phyloP scores from a whole-genome alignment of 2,113 vertebrate species.

The Falco punctatus region DNA sequence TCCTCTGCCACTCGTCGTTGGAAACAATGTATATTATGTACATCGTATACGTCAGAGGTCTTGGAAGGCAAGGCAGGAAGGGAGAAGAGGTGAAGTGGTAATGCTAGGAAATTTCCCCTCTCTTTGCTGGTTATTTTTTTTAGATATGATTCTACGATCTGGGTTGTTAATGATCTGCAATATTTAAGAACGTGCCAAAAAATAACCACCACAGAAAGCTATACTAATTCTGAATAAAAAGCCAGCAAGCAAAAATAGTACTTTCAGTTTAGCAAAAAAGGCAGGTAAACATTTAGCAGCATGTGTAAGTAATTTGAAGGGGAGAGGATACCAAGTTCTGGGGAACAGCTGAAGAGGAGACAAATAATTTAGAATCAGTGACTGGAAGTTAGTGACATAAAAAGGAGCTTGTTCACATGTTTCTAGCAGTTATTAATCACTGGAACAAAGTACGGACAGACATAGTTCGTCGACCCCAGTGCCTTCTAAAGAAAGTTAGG shows the following conservation, averaged over 20 bases:
- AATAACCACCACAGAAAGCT: neutral
- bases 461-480: neutral
- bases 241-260: neutral
- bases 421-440: neutral
- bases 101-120: neutral
- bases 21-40: rapidly evolving
- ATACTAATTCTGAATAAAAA: neutral
- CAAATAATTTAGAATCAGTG: neutral
- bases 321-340: neutral
- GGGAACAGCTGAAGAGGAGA: neutral
- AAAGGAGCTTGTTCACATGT: neutral
- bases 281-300: neutral
- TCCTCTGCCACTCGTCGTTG: neutral
- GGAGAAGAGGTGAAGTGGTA: neutral
- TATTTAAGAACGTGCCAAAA: neutral
- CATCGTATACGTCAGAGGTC: neutral
- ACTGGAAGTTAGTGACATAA: neutral
- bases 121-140: neutral
- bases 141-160: neutral
- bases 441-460: neutral
- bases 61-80: neutral
- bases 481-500: neutral
- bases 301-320: neutral
- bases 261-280: slow-evolving; percentile 1
- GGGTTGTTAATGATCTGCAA: neutral